Conservation (phyloP, 2,113 vertebrate genomes). For the Hippolais icterina region DNA sequence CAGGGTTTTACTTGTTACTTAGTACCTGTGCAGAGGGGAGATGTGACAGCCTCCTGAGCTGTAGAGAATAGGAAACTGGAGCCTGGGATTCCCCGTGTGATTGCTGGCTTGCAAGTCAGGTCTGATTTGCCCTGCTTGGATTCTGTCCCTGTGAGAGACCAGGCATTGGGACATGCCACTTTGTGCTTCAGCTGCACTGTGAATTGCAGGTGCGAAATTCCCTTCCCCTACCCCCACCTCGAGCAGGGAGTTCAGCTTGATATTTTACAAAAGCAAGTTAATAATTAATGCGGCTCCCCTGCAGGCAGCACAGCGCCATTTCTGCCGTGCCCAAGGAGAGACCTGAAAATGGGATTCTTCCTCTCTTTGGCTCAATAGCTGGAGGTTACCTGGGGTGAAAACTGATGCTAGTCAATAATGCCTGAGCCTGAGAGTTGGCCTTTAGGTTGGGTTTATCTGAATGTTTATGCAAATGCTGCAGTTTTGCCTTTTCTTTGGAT, state of each 20-base stretch:
- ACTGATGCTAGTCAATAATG: neutral
- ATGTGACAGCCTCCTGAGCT: neutral
- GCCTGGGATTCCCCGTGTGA: neutral
- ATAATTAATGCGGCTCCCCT: constrained; percentile 62
- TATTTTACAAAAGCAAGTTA: constrained; percentile 69
- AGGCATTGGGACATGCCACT: neutral
- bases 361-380: neutral
- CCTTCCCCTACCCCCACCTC: neutral
- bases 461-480: neutral
- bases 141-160: neutral
- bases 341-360: constrained; percentile 31
- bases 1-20: neutral
- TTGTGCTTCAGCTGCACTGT: neutral
- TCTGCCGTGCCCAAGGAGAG: neutral
- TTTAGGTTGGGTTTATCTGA: neutral
- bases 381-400: constrained; percentile 27
- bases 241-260: neutral
- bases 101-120: neutral
- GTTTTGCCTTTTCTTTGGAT: neutral
- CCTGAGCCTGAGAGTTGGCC: neutral
- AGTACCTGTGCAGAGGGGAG: neutral
- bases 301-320: neutral
- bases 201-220: neutral
- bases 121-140: neutral
- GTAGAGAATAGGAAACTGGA: neutral